A percentile compares a stretch with the other conserved stretches of the same genome.
Conservation (phyloP, 2,113 vertebrate genomes). For the Holacanthus passer region DNA sequence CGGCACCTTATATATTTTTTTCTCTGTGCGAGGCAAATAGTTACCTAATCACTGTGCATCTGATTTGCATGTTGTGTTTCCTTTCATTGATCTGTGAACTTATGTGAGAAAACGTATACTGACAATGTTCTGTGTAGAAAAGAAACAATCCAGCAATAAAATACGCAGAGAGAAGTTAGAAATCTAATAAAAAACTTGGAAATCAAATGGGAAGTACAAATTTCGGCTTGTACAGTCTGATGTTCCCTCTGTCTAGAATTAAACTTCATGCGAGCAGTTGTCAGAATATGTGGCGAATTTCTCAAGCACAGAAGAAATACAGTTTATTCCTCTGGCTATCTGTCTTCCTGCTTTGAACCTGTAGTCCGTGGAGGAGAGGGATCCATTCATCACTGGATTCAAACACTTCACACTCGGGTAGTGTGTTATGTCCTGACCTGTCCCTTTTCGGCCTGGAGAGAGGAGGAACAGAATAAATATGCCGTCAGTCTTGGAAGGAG, state of each 20-base stretch:
- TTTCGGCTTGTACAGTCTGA: background rate
- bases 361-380: slow-evolving; percentile 20
- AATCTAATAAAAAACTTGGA: background rate
- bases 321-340: slow-evolving; percentile 21
- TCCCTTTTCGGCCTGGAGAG: slow-evolving; percentile 41
- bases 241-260: background rate
- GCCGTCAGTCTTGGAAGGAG: slow-evolving; percentile 34
- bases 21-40: background rate
- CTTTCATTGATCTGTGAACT: background rate
- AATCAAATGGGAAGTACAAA: background rate
- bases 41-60: background rate
- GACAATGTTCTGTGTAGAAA: background rate
- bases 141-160: background rate
- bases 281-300: background rate
- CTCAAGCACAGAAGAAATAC: slow-evolving; percentile 5
- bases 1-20: background rate
- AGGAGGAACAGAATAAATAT: slow-evolving; percentile 69
- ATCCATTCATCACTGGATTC: slow-evolving; percentile 66
- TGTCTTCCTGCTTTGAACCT: slow-evolving; percentile 45
- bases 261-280: background rate
- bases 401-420: slow-evolving; percentile 65
- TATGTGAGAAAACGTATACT: background rate
- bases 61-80: slow-evolving; percentile 5
- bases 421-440: slow-evolving; percentile 54
- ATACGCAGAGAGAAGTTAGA: background rate